Conservation (phyloP, 2,797 vertebrate genomes). For the Characodon lateralis region DNA sequence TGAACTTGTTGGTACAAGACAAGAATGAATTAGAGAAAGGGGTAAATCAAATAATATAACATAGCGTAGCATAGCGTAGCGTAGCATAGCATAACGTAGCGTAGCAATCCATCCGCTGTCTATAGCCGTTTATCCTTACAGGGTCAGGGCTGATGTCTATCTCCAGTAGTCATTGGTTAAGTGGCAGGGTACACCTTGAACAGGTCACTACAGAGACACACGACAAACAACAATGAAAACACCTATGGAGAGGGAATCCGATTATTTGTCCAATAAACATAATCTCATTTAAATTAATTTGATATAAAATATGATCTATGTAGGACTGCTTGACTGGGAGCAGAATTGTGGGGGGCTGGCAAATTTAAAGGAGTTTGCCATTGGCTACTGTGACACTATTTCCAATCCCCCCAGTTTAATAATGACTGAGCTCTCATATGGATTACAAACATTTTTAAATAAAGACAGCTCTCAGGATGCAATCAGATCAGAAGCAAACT, state of each 20-base stretch:
- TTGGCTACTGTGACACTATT: background rate
- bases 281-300: background rate
- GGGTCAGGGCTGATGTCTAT: background rate
- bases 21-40: background rate
- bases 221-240: background rate
- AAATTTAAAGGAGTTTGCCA: background rate
- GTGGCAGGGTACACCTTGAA: background rate
- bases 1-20: background rate
- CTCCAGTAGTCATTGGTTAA: background rate
- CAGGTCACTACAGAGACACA: too few species aligned
- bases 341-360: background rate
- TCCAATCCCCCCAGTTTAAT: constrained; percentile 1
- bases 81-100: too few species aligned
- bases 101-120: background rate
- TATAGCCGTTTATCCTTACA: background rate
- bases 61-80: background rate
- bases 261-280: background rate
- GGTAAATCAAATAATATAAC: background rate
- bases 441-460: background rate
- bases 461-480: background rate
- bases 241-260: too few species aligned
- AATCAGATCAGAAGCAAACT: background rate
- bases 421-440: background rate
- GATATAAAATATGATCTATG: background rate
- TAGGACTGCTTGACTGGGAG: background rate